Percentiles rank a stretch among this genome's conserved stretches.
These are phyloP conservation scores for Parauchenoglanis punctatus DNA, from an alignment of 2,797 vertebrate genomes.

Conservation along the genomic window DNA sequence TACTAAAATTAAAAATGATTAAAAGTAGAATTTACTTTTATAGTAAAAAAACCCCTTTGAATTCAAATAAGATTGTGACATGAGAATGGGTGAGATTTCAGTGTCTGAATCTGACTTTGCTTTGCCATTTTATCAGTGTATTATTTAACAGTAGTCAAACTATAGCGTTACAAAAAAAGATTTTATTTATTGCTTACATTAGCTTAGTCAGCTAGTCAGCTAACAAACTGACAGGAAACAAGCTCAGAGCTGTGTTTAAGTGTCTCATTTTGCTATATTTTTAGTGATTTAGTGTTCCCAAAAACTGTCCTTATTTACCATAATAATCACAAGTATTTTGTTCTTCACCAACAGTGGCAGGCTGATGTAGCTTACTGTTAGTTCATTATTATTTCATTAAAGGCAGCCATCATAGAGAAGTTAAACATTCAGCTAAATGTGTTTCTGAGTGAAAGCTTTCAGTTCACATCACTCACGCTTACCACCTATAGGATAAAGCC, in stretches of 20 bases:
- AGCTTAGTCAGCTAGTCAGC: not conserved
- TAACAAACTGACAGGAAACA: not conserved
- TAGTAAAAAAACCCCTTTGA: not conserved
- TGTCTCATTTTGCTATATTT: not conserved
- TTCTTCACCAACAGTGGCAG: not conserved
- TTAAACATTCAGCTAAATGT: not conserved
- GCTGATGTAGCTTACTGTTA: not conserved
- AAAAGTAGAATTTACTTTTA: not conserved
- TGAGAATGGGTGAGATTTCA: not conserved
- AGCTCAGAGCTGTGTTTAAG: not conserved
- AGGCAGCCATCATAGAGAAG: not conserved
- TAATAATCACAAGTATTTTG: not conserved
- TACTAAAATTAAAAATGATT: not conserved
- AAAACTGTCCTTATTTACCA: not conserved
- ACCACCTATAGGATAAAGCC: not conserved
- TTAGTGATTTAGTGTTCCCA: not conserved
- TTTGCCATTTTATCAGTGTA: not conserved
- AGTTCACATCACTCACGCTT: not conserved
- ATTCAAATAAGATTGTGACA: not conserved
- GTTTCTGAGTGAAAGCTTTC: slow-evolving; percentile 31
- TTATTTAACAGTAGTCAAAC: not conserved
- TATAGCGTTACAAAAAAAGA: not conserved
- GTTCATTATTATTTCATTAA: not conserved
- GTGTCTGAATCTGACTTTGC: too few species aligned
- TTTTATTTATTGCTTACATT: not conserved